These are phyloP conservation scores for Cydia amplana DNA, from an alignment of 1,140 invertebrate species.

Conservation along the genomic window DNA sequence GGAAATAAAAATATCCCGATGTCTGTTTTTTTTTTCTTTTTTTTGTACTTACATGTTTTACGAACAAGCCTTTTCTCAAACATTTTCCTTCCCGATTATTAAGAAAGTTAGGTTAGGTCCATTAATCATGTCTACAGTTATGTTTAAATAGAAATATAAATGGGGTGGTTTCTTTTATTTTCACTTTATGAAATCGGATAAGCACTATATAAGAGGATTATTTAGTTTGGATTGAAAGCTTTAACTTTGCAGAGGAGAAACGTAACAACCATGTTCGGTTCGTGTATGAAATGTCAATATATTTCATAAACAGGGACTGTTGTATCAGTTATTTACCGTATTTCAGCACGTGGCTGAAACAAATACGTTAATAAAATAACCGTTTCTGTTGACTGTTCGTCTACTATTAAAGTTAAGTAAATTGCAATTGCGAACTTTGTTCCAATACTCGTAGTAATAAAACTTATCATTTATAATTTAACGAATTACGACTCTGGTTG, in stretches of 20 bases:
- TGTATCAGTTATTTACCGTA: neutral
- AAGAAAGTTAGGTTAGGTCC: no score
- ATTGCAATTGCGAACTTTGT: neutral
- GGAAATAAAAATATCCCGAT: no score
- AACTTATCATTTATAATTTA: neutral
- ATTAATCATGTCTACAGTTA: no score
- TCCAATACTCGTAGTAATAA: neutral
- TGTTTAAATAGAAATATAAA: no score
- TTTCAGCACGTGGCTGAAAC: neutral
- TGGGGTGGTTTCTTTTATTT: no score
- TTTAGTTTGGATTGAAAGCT: neutral
- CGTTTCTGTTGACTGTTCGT: neutral
- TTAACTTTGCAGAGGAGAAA: constrained; percentile 1
- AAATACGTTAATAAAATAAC: neutral
- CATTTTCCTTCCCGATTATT: no score
- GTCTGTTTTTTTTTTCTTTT: no score
- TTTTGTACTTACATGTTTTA: no score
- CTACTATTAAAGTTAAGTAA: neutral
- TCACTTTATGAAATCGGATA: no score
- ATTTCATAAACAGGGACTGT: neutral
- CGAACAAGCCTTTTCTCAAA: no score
- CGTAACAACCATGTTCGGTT: no score
- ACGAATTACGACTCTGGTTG: neutral
- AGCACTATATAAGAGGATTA: constrained; percentile 1
- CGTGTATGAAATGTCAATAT: neutral